Evolutionary conservation across 2,797 vertebrate genomes (phyloP).

Genomic region (Chrysocyon brachyurus): DNA sequence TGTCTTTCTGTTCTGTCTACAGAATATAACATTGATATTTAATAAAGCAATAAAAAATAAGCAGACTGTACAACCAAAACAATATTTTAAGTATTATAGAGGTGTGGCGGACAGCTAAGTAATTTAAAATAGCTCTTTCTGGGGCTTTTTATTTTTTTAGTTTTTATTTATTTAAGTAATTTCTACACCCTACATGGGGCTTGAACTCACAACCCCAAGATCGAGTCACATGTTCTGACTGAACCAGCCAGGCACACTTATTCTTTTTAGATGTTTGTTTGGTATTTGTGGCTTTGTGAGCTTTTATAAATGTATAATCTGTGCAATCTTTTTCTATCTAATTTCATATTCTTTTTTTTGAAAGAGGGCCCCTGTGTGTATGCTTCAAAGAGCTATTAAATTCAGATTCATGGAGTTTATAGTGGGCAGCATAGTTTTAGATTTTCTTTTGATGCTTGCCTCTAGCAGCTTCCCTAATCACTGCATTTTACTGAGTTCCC

Average conservation of each 20-base stretch:
- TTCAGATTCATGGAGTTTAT: neutral
- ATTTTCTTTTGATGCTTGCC: neutral
- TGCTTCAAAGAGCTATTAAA: neutral
- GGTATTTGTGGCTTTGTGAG: neutral
- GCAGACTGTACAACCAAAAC: neutral
- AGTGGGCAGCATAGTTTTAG: neutral
- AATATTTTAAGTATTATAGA: neutral
- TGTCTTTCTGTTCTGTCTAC: neutral
- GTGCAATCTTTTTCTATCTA: neutral
- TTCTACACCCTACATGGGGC: neutral
- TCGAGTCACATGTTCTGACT: neutral
- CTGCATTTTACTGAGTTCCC: neutral
- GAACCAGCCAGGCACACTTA: neutral
- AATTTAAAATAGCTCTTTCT: neutral
- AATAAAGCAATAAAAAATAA: neutral
- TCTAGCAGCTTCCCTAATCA: neutral
- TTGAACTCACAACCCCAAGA: neutral
- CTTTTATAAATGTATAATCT: constrained; percentile 3
- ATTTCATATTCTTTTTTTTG: neutral
- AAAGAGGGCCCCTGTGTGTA: neutral
- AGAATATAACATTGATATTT: neutral
- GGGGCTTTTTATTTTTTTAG: neutral
- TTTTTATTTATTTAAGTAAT: neutral
- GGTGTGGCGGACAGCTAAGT: neutral
- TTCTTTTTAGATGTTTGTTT: neutral